phyloP scores from a whole-genome alignment of 2,113 vertebrate species.

The Archilochus colubris region DNA sequence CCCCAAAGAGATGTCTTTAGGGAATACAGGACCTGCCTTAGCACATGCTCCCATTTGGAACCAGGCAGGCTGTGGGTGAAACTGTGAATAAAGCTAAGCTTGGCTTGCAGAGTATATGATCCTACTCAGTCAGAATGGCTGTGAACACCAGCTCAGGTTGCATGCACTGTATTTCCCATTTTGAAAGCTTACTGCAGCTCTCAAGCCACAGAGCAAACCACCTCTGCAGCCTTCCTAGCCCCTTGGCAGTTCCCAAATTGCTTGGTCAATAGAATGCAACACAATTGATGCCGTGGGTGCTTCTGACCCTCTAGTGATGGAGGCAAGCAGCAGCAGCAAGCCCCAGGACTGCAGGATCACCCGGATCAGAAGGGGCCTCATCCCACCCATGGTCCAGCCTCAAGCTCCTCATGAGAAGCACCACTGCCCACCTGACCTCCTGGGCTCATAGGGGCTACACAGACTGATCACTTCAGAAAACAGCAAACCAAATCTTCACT shows the following conservation, averaged over 20 bases:
- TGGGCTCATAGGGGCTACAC: not conserved
- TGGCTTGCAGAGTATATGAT: not conserved
- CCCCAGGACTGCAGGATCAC: not conserved
- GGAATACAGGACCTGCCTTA: not conserved
- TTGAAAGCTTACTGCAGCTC: not conserved
- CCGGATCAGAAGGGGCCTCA: not conserved
- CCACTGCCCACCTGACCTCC: fast-evolving
- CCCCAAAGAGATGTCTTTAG: not conserved
- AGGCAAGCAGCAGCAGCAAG: not conserved
- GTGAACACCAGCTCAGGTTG: not conserved
- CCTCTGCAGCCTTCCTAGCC: not conserved
- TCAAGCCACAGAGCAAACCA: not conserved
- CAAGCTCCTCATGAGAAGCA: not conserved
- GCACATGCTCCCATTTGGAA: not conserved
- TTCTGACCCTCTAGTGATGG: not conserved
- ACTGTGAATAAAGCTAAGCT: not conserved
- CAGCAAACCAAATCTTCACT: not conserved
- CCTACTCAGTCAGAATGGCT: not conserved
- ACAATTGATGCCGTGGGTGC: not conserved
- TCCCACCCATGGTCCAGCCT: not conserved
- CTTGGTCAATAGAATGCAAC: not conserved
- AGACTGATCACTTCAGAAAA: not conserved
- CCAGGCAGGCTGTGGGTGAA: not conserved
- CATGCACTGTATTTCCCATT: not conserved
- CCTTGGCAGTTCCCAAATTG: not conserved